Conservation (phyloP, 2,113 vertebrate species). For the Vidua macroura region DNA sequence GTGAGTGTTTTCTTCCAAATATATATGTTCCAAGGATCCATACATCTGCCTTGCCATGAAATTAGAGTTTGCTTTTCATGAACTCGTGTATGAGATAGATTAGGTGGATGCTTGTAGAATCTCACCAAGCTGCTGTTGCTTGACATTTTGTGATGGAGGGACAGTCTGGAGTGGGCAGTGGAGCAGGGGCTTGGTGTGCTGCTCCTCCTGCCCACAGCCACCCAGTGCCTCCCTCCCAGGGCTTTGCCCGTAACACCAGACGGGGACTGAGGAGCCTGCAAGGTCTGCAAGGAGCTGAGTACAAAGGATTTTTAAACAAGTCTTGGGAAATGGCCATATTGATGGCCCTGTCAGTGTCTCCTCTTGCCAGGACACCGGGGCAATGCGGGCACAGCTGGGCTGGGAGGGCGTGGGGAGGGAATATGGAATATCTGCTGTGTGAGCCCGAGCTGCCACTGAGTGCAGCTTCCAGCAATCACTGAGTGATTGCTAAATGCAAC, state of each 20-base stretch:
- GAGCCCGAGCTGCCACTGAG: background rate
- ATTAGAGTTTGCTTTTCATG: background rate
- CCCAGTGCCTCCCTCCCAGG: background rate
- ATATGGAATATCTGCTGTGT: background rate
- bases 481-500: rapidly evolving
- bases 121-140: background rate
- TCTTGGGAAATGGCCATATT: background rate
- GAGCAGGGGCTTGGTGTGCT: rapidly evolving
- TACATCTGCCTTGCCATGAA: background rate
- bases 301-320: background rate
- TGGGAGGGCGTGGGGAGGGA: rapidly evolving
- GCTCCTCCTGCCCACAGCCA: background rate
- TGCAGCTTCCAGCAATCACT: background rate
- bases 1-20: background rate
- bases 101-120: background rate
- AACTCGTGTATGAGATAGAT: background rate
- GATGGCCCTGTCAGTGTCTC: rapidly evolving
- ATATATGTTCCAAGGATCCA: background rate
- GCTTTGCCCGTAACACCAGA: rapidly evolving
- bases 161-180: background rate
- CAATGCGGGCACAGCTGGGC: background rate
- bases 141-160: background rate
- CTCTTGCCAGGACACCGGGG: rapidly evolving
- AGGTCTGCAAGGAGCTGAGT: background rate
- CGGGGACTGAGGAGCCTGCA: background rate